Conservation (phyloP, 23 tunicate species). For the Halocynthia aurantium region DNA sequence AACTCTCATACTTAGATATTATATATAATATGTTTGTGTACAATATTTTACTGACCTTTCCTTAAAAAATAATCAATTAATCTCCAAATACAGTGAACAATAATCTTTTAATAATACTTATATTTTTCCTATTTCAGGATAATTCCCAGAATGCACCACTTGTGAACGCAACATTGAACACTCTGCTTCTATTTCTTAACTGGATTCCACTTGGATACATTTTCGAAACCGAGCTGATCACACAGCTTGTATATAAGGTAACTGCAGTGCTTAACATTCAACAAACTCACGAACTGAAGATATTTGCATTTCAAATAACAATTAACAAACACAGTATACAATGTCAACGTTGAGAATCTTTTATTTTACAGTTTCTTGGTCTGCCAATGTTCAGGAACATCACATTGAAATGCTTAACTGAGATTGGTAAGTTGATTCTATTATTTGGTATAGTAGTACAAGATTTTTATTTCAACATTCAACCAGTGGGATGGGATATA, state of each 20-base stretch:
- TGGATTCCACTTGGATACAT: constrained; percentile 99
- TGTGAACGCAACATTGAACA: constrained; percentile 87
- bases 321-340: background rate
- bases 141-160: constrained; percentile 90
- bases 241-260: constrained; percentile 78
- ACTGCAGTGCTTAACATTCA: background rate
- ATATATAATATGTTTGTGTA: too few relatives aligned
- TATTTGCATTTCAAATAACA: background rate
- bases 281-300: background rate
- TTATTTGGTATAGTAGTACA: background rate
- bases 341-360: background rate
- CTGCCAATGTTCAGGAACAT: constrained; percentile 96
- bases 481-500: too few relatives aligned
- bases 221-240: constrained; percentile 81
- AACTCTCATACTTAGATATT: too few relatives aligned
- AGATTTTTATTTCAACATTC: too few relatives aligned
- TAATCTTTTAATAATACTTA: too few relatives aligned
- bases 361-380: constrained; percentile 56
- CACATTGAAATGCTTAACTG: constrained; percentile 95
- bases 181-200: constrained; percentile 88
- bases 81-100: too few relatives aligned
- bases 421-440: constrained; percentile 64
- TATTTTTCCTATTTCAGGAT: constrained; percentile 39
- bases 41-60: too few relatives aligned
- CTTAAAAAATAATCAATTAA: too few relatives aligned